These are phyloP conservation scores for Donacobius atricapilla DNA, from an alignment of 2,113 vertebrate genomes.

Conservation along the genomic window DNA sequence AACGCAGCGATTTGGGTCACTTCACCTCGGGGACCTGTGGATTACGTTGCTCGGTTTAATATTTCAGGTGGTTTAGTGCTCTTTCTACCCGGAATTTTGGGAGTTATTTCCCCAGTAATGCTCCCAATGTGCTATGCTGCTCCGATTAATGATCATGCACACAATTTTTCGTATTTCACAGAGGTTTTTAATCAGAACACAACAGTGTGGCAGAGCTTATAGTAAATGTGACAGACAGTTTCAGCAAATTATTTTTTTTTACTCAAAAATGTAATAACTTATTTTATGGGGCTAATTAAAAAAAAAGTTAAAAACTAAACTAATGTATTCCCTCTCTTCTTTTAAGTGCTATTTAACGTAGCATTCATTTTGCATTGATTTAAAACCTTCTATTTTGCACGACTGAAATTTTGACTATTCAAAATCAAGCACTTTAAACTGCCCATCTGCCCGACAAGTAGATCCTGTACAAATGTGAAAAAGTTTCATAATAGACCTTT, in stretches of 20 bases:
- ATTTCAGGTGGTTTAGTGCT: background rate
- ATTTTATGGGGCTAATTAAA: background rate
- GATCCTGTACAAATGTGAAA: background rate
- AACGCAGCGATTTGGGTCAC: background rate
- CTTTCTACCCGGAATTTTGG: background rate
- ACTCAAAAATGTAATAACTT: background rate
- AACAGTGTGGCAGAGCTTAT: slow-evolving; percentile 17
- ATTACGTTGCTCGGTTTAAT: background rate
- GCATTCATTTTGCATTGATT: background rate
- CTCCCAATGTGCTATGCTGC: background rate
- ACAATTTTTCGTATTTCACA: background rate
- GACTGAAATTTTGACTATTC: background rate
- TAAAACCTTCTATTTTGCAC: background rate
- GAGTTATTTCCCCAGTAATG: background rate
- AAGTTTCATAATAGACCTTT: background rate
- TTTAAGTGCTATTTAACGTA: background rate
- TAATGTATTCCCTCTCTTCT: background rate
- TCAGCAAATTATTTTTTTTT: background rate
- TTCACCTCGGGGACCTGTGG: background rate
- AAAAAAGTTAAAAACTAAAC: background rate
- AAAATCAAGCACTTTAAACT: background rate
- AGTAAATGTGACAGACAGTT: background rate
- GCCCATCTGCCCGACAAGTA: background rate
- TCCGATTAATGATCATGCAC: background rate
- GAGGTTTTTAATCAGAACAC: slow-evolving; percentile 60